These are phyloP conservation scores for Lipophrys pholis DNA, from an alignment of 2,113 vertebrate species.

Conservation along the genomic window DNA sequence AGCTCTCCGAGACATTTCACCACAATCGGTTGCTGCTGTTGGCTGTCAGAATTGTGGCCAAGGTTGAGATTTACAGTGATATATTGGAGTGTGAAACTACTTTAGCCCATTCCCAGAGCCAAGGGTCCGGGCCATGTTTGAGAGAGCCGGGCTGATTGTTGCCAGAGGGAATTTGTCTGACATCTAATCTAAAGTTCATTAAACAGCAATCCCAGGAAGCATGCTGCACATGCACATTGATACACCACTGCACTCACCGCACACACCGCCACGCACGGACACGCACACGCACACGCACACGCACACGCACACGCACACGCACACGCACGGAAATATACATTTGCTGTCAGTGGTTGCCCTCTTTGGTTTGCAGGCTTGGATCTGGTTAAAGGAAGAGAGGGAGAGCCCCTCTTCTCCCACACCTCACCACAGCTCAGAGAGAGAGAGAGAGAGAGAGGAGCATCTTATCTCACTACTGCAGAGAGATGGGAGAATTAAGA, in stretches of 20 bases:
- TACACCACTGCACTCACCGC: neutral
- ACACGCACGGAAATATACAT: slow-evolving; percentile 46
- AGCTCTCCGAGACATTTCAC: slow-evolving; percentile 43
- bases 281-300: slow-evolving; percentile 9
- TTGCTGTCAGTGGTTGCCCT: slow-evolving; percentile 33
- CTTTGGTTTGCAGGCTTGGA: slow-evolving; percentile 48
- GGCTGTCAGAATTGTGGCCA: slow-evolving; percentile 37
- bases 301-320: neutral
- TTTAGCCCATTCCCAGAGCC: slow-evolving; percentile 43
- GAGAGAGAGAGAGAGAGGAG: slow-evolving; percentile 53
- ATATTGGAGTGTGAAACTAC: slow-evolving; percentile 57
- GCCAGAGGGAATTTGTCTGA: slow-evolving; percentile 70
- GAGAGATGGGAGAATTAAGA: slow-evolving; percentile 66
- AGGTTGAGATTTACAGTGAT: slow-evolving; percentile 62
- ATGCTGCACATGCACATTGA: slow-evolving; percentile 52
- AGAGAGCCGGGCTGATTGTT: slow-evolving; percentile 61
- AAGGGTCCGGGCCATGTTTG: slow-evolving; percentile 55
- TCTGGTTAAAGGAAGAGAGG: slow-evolving; percentile 49
- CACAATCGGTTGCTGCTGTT: slow-evolving; percentile 33
- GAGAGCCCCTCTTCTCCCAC: slow-evolving; percentile 55
- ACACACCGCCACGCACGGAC: neutral
- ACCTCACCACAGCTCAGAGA: slow-evolving; percentile 58
- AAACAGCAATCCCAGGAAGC: slow-evolving; percentile 68
- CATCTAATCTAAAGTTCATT: slow-evolving; percentile 82
- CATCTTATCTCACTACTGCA: slow-evolving; percentile 79